Evolutionary conservation across 2,113 vertebrate genomes (phyloP), one percentile per base, ranked within the genome.

Genomic region (Lynx canadensis): DNA sequence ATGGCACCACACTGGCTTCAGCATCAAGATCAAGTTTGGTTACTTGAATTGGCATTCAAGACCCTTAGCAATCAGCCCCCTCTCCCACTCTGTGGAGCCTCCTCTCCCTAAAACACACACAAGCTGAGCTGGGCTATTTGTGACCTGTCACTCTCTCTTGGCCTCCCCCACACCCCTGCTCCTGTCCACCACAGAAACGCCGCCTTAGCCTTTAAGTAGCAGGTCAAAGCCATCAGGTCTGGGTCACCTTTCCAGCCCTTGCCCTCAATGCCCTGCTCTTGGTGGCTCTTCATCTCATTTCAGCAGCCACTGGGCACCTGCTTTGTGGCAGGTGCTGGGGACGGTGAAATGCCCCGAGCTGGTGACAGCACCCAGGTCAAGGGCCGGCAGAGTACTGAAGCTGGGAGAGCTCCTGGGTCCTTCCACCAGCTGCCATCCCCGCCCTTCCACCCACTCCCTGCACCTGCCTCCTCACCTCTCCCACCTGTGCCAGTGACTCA

Each of bases 401-500:
- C 69, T 13, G 25, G 33, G 76, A 36, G 55, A 38, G 36, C 33
- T 18, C 80, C 3, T 0, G 19, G 48, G 33, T 25, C 71, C 66
- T 36, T 29, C 36, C 6, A 13, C 23, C 79, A 83, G 52, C 83
- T 68, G 60, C 92, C 52, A 2, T 45, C 55, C 12, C 73, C 3
- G 16, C 45, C 14, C 48, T 73, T 87, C 14, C 19, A 71, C 60
- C 83, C 27, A 31, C 23, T 83, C 50, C 87, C 41, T 60, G 60
- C 38, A 94, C 91, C 66, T 94, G 96, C 50, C 73, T 27, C 65
- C 45, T 84, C 78, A 3, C 57, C 48, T 41, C 66, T 94, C 91
- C 85, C 79, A 81, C 41, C 94, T 95, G 88, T 57, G 65, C 91
- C 23, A 1, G n/a, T 68, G 86, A 89, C 92, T 89, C 95, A 85